These are phyloP conservation scores for Pipistrellus nathusii DNA, from an alignment of 2,797 vertebrate genomes.

Conservation along the genomic window DNA sequence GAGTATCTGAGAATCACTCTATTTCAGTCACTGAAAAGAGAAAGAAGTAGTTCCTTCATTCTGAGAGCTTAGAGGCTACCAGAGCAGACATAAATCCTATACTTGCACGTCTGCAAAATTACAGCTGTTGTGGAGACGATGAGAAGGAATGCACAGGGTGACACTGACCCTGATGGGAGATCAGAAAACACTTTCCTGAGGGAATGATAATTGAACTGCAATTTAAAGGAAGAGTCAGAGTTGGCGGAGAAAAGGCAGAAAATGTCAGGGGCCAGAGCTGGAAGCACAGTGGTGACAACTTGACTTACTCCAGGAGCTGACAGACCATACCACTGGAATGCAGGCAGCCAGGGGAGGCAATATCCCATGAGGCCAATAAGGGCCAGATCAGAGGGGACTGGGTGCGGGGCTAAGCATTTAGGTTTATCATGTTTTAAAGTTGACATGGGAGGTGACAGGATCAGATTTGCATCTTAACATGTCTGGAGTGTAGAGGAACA, in stretches of 20 bases:
- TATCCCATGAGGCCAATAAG: neutral
- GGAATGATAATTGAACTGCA: neutral
- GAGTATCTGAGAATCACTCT: neutral
- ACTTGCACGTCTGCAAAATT: neutral
- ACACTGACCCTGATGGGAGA: neutral
- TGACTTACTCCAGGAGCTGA: neutral
- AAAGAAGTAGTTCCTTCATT: neutral
- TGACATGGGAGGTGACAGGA: neutral
- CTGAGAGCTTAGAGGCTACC: neutral
- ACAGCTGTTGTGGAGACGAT: neutral
- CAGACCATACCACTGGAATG: fast-evolving
- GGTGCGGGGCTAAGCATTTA: neutral
- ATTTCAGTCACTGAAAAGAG: neutral
- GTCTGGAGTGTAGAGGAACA: neutral
- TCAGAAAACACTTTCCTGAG: neutral
- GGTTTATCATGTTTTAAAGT: neutral
- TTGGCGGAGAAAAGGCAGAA: neutral
- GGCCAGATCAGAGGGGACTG: neutral
- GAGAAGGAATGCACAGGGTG: neutral
- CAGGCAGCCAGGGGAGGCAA: neutral
- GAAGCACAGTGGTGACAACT: neutral
- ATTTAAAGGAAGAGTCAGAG: neutral
- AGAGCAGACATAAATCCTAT: neutral
- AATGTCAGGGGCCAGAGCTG: neutral
- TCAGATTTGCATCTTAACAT: neutral